Evolutionary conservation across 2,113 vertebrate species (phyloP).

Genomic region (Amia ocellicauda): DNA sequence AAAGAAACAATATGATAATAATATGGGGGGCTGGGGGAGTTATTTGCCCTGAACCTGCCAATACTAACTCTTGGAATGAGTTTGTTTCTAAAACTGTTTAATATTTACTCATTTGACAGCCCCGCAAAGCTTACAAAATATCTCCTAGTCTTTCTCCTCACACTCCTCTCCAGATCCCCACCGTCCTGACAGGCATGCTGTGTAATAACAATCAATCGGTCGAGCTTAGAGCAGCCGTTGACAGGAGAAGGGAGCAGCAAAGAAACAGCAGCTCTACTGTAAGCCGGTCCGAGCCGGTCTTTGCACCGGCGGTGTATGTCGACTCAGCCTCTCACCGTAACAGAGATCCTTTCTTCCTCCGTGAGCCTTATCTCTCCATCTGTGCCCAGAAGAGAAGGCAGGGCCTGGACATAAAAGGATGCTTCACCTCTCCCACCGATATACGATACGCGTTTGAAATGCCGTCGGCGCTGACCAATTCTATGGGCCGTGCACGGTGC

Average conservation of each 20-base stretch:
- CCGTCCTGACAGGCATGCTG: constrained; percentile 8
- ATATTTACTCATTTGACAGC: no score
- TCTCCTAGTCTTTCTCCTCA: no score
- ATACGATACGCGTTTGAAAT: constrained; percentile 43
- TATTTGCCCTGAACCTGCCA: no score
- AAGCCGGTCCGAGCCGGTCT: constrained; percentile 37
- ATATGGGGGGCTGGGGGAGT: no score
- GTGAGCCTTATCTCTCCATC: constrained; percentile 47
- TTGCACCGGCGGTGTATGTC: constrained; percentile 27
- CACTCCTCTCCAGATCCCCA: neutral
- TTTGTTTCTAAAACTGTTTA: no score
- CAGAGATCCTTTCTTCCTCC: constrained; percentile 20
- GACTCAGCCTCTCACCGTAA: constrained; percentile 37
- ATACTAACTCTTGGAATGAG: no score
- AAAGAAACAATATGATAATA: no score
- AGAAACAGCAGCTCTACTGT: constrained; percentile 25
- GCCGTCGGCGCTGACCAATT: constrained; percentile 39
- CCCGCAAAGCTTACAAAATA: no score
- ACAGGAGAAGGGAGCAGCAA: constrained; percentile 18
- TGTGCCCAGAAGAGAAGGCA: constrained; percentile 46
- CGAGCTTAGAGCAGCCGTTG: constrained; percentile 17
- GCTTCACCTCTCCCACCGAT: constrained; percentile 30
- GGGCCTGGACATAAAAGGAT: constrained; percentile 40
- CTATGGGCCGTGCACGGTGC: no score
- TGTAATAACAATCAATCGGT: constrained; percentile 9